A percentile compares a stretch with the other conserved stretches of the same genome.
Evolutionary conservation across 2,888 invertebrate species (phyloP).

Genomic region (Aquatica leii): DNA sequence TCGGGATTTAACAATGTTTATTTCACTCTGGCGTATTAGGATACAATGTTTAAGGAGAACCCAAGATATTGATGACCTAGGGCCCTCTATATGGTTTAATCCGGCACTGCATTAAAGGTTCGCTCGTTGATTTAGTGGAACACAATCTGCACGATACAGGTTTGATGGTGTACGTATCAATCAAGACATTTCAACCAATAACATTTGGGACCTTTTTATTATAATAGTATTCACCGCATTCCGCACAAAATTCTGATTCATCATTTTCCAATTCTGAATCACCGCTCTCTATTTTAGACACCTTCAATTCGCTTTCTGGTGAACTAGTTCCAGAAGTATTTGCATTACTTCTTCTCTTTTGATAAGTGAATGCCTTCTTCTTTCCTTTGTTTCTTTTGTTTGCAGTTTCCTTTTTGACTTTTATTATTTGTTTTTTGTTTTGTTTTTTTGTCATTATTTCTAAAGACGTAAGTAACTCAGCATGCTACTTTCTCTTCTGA

Average conservation of each 20-base stretch:
- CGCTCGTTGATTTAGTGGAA: neutral
- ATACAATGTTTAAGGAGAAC: no score
- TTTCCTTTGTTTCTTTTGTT: no score
- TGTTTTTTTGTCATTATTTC: neutral
- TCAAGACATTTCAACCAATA: neutral
- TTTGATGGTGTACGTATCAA: neutral
- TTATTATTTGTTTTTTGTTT: conserved; percentile 5
- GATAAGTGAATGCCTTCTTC: neutral
- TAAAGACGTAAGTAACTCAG: neutral
- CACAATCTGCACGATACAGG: neutral
- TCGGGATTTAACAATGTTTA: no score
- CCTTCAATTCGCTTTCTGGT: conserved; percentile 4
- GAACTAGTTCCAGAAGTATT: neutral
- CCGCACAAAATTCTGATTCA: conserved; percentile 1
- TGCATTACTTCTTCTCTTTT: neutral
- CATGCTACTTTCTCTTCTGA: neutral
- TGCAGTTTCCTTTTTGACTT: no score
- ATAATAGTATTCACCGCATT: neutral
- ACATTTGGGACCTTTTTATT: neutral
- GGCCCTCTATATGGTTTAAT: no score
- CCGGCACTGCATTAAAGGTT: no score
- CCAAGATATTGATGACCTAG: no score
- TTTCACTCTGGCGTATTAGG: no score
- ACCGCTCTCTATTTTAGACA: neutral
- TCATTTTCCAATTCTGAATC: conserved; percentile 2